Evolutionary conservation across 2,113 vertebrate genomes (phyloP), one percentile per base, ranked within the genome.

Genomic region (Podiceps cristatus): DNA sequence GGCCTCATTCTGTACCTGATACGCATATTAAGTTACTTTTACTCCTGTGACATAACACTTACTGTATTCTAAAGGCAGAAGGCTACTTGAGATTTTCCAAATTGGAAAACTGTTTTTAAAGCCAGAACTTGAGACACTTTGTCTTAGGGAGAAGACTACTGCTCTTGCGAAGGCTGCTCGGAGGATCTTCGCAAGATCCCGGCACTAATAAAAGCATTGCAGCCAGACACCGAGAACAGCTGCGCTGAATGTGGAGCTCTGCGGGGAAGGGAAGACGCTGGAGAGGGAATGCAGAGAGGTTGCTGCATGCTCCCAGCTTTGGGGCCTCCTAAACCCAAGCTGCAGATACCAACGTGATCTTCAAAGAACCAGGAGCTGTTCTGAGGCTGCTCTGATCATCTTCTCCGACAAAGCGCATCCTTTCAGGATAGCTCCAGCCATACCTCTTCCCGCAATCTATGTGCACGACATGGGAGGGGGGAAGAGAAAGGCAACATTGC

Each of bases 181-280:
- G 47, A 11, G 9, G 15, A 37, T 25, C 28, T 42, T 1, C 6
- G 60, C 52, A 63, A 40, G 62, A 77, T 31, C 42, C 28, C 31
- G 28, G 73, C 64, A 14, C 56, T 5, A 52, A 3, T 8, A 16
- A 35, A 49, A 47, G 56, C 52, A 2, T 3, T 15, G 47, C 68
- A 79, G 56, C 8, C 66, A 62, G 69, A 3, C 33, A 8, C 19
- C 0, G 8, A 11, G 85, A 71, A 11, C 23, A 60, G 85, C 85
- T 8, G 13, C 8, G 44, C 44, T 25, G 44, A 53, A 7, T 3
- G 1, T 1, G 0, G 14, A 0, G 52, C 63, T 60, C 35, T 25
- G 29, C 3, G 0, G 4, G 69, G 42, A 64, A 64, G 35, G 49
- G 53, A 28, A 50, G 27, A 5, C 31, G 2, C 33, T 7, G 27